A percentile compares a stretch with the other conserved stretches of the same genome.
phyloP scores from a whole-genome alignment of 2,888 invertebrate genomes.

The Ophonus ardosiacus region DNA sequence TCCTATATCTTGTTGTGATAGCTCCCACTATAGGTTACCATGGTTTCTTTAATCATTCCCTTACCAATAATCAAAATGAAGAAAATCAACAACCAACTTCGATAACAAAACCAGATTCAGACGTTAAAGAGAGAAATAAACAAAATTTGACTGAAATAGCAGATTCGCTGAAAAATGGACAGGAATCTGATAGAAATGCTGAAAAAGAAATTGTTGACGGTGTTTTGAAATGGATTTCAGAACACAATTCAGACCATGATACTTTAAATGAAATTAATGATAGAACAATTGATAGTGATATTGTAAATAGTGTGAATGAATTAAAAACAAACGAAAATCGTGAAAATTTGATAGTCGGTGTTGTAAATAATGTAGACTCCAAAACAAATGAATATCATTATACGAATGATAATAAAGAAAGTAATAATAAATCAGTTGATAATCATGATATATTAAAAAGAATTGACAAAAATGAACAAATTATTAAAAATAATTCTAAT shows the following conservation, averaged over 20 bases:
- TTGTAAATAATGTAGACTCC: too few species aligned
- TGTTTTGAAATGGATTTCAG: background rate
- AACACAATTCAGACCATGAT: background rate
- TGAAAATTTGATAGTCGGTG: too few species aligned
- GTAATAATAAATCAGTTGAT: background rate
- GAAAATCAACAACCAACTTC: background rate
- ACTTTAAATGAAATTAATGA: background rate
- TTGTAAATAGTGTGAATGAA: background rate
- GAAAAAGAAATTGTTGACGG: background rate
- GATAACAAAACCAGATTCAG: background rate
- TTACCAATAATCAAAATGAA: background rate
- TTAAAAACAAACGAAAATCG: too few species aligned
- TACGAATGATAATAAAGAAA: background rate
- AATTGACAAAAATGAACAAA: background rate
- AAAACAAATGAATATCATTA: too few species aligned
- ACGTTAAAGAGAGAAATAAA: background rate
- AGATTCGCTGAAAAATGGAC: too few species aligned
- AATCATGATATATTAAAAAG: background rate
- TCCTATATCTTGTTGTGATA: background rate
- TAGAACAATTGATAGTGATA: background rate
- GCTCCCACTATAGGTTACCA: background rate
- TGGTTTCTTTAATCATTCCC: background rate
- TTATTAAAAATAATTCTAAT: background rate
- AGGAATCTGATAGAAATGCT: background rate
- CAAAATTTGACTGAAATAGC: too few species aligned